Evolutionary conservation across 30 jellyfish, hydroid and myxozoan species (phyloP).

Genomic region (Turritopsis rubra): DNA sequence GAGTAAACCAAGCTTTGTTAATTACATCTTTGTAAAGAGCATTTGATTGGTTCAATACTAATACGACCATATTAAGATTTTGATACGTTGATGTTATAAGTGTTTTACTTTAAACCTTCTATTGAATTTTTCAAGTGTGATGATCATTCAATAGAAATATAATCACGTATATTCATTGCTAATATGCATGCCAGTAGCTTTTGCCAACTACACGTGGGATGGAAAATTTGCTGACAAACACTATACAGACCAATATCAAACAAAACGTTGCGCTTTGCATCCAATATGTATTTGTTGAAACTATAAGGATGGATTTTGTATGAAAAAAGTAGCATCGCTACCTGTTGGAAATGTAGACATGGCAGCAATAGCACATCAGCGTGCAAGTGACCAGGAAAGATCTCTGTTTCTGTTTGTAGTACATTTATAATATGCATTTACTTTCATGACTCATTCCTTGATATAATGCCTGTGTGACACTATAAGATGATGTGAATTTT

Average conservation of each 20-base stretch:
- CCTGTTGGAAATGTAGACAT: not conserved
- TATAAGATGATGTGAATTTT: no score
- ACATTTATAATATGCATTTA: no score
- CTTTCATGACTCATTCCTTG: not conserved
- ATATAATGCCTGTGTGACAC: no score
- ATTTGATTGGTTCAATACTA: not conserved
- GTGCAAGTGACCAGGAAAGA: not conserved
- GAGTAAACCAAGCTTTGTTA: not conserved
- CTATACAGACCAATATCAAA: not conserved
- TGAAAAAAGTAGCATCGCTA: not conserved
- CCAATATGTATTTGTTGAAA: not conserved
- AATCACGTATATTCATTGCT: not conserved
- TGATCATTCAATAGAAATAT: not conserved
- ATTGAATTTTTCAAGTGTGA: not conserved
- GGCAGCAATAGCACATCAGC: not conserved
- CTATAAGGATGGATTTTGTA: not conserved
- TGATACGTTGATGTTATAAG: not conserved
- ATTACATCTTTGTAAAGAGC: not conserved
- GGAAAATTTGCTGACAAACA: not conserved
- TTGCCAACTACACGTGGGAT: not conserved
- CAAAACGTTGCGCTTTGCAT: not conserved
- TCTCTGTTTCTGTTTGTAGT: not conserved
- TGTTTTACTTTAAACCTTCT: not conserved
- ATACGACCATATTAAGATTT: not conserved
- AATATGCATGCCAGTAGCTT: not conserved